Evolutionary conservation across 2,797 vertebrate genomes (phyloP), one percentile per base, ranked within the genome.

Genomic region (Propithecus deckenii): DNA sequence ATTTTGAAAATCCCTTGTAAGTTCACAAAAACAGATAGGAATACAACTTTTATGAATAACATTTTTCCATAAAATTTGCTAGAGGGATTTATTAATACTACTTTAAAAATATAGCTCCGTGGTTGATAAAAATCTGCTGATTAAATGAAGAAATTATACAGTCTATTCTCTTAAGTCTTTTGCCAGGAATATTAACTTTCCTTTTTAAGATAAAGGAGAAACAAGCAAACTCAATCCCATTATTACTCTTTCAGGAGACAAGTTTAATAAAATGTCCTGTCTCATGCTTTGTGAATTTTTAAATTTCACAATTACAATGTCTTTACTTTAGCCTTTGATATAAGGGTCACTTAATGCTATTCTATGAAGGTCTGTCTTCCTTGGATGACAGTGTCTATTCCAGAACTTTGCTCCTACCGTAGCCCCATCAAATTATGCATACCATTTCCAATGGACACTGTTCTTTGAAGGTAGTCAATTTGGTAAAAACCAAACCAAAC

Each of bases 1-100:
- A 20, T 92, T 87, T 52, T 93, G 25, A 72, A 92, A 80, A 76
- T 92, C 32, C 22, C 23, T 92, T 92, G 25, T 92, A 80, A 65
- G 13, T 65, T 92, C 35, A 92, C 57, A 74, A 71, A 94, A 86
- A 83, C 2, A 75, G 10, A 78, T n/a, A 41, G 7, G 86, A 78
- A 91, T 59, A 46, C 2, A 67, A 72, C 23, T 95, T 94, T 55
- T 69, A 55, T 75, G 18, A 89, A 80, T 92, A 92, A 92, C 1
- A 72, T 83, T 81, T 81, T 75, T 50, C 9, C 71, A 28, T 4
- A 20, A 90, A 83, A 75, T 67, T 93, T 76, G 17, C 38, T 78
- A 84, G 25, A 84, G 7, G 20, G 25, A 59, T 86, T 96, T 94
- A 63, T 80, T 91, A 83, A 75, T 61, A 15, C 12, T 74, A 55